Percentiles rank a stretch among this genome's conserved stretches.
Conservation (phyloP, 2,113 vertebrate species). For the Chaetops frenatus region DNA sequence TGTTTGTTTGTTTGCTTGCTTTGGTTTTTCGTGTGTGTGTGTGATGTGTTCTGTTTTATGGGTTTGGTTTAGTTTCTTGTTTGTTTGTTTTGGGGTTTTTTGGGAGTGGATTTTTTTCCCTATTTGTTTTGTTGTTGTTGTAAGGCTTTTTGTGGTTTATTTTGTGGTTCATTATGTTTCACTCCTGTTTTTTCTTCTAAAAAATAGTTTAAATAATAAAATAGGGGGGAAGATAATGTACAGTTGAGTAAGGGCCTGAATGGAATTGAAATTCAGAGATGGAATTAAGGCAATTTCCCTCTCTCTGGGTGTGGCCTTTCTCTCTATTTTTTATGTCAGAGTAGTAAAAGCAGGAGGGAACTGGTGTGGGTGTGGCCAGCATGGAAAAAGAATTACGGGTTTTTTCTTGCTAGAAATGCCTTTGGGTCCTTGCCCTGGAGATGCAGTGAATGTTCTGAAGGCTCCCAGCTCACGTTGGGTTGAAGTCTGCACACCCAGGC, state of each 20-base stretch:
- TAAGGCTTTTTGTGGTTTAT: neutral
- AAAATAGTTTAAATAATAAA: neutral
- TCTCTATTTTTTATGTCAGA: neutral
- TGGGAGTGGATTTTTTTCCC: neutral
- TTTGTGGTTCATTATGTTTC: neutral
- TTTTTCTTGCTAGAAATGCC: neutral
- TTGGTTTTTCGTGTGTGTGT: neutral
- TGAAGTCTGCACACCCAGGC: neutral
- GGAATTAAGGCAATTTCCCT: neutral
- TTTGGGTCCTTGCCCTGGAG: neutral
- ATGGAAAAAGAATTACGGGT: neutral
- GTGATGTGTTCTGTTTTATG: neutral
- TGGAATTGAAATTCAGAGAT: neutral
- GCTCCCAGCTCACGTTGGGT: accelerated
- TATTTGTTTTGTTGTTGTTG: neutral
- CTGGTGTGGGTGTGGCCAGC: neutral
- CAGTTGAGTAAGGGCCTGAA: neutral
- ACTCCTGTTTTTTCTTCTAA: neutral
- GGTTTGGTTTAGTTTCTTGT: neutral
- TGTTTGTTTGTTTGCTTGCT: neutral
- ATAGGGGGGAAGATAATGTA: neutral
- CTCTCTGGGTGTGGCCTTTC: neutral
- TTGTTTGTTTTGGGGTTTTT: neutral
- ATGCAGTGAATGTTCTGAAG: neutral
- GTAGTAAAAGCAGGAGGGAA: neutral